Evolutionary conservation across 2,113 vertebrate species (phyloP).

Genomic region (Sturnus vulgaris): DNA sequence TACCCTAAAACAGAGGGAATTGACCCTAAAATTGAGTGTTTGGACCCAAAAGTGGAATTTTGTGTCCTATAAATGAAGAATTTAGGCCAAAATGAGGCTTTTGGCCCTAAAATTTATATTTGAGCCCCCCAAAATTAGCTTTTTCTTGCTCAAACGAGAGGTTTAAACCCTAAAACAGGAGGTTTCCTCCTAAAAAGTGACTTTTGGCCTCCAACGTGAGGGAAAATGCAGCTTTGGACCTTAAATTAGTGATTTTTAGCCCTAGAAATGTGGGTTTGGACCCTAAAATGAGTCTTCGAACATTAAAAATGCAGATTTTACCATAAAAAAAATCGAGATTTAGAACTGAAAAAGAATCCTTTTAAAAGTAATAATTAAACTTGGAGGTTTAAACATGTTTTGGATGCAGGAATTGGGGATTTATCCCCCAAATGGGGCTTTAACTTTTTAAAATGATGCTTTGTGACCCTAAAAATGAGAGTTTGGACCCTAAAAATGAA

Average conservation of each 20-base stretch:
- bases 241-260: accelerated
- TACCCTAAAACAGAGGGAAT: neutral
- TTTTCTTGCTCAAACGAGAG: neutral
- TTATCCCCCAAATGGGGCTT: accelerated
- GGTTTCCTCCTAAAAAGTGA: accelerated
- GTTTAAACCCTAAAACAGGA: neutral
- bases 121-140: neutral
- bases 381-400: accelerated
- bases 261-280: neutral
- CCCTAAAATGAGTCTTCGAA: accelerated
- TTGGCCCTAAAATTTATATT: neutral
- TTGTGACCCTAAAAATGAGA: neutral
- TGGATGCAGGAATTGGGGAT: too few species aligned
- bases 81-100: neutral
- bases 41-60: neutral
- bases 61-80: too few species aligned
- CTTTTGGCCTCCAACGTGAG: accelerated
- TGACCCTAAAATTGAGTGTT: neutral
- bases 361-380: accelerated
- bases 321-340: accelerated
- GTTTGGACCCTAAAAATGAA: too few species aligned
- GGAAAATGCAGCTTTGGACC: accelerated
- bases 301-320: accelerated
- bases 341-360: accelerated
- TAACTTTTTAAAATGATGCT: accelerated